Evolutionary conservation across 2,888 invertebrate genomes (phyloP).

Genomic region (Drosophila prostipennis): DNA sequence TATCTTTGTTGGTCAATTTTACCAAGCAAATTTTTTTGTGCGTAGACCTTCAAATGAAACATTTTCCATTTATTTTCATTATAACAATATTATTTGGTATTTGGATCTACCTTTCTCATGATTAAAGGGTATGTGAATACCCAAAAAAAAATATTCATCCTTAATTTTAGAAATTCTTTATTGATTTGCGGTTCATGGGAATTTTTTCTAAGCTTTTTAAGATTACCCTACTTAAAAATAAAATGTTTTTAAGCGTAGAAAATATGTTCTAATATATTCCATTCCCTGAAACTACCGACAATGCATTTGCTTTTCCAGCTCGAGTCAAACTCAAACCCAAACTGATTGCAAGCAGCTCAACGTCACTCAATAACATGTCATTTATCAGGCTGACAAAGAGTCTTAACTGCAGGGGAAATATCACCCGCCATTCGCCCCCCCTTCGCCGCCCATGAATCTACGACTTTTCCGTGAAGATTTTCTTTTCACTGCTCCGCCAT

Average conservation of each 20-base stretch:
- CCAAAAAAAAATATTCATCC: too few relatives aligned
- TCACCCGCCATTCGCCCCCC: too few relatives aligned
- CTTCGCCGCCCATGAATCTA: slow-evolving; percentile 2
- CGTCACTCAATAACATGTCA: slow-evolving; percentile 39
- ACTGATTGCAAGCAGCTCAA: slow-evolving; percentile 26
- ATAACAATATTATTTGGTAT: neutral
- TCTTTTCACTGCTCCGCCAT: neutral
- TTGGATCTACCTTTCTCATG: neutral
- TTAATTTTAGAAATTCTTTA: too few relatives aligned
- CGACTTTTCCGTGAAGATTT: neutral
- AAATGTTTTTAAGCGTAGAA: too few relatives aligned
- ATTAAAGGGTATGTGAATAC: too few relatives aligned
- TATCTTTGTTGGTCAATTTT: too few relatives aligned
- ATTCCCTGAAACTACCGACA: neutral
- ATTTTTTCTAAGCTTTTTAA: too few relatives aligned
- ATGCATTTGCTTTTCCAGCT: slow-evolving; percentile 1
- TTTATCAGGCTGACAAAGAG: slow-evolving; percentile 40
- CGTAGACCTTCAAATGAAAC: too few relatives aligned
- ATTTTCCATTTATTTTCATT: neutral
- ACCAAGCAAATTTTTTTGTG: too few relatives aligned
- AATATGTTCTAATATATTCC: too few relatives aligned
- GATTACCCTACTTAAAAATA: too few relatives aligned
- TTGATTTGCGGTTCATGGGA: too few relatives aligned
- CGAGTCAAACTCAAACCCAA: neutral
- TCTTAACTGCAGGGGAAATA: slow-evolving; percentile 1